phyloP scores from a whole-genome alignment of 2,113 vertebrate genomes.

The Mustela lutreola region DNA sequence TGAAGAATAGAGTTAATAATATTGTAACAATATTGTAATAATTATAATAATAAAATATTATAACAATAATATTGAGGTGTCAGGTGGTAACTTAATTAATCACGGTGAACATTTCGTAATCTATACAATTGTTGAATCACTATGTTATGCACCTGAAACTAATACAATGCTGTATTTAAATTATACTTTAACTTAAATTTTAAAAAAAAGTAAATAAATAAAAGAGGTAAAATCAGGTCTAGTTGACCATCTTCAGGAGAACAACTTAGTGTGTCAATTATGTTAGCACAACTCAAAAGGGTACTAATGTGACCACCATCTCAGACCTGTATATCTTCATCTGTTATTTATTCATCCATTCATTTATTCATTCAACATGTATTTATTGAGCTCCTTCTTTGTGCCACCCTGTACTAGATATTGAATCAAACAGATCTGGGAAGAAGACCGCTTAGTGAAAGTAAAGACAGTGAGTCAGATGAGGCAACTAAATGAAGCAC shows the following conservation, averaged over 20 bases:
- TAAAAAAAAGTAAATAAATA: background rate
- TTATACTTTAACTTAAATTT: background rate
- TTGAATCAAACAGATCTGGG: background rate
- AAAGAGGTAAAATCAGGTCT: background rate
- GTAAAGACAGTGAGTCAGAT: background rate
- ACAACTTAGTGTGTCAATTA: background rate
- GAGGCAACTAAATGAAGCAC: background rate
- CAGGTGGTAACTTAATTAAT: background rate
- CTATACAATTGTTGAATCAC: background rate
- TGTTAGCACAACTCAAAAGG: background rate
- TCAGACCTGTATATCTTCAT: background rate
- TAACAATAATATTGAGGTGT: background rate
- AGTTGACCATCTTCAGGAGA: no score
- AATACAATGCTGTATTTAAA: background rate
- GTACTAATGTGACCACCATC: background rate
- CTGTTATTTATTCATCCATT: background rate
- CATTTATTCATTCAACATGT: background rate
- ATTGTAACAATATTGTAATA: background rate
- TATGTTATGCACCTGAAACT: background rate
- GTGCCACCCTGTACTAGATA: background rate
- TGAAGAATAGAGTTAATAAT: background rate
- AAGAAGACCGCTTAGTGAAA: background rate
- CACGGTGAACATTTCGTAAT: background rate
- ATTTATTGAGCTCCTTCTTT: background rate
- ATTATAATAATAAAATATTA: background rate